Conservation (phyloP, 2,797 vertebrate species). For the Lateolabrax maculatus region DNA sequence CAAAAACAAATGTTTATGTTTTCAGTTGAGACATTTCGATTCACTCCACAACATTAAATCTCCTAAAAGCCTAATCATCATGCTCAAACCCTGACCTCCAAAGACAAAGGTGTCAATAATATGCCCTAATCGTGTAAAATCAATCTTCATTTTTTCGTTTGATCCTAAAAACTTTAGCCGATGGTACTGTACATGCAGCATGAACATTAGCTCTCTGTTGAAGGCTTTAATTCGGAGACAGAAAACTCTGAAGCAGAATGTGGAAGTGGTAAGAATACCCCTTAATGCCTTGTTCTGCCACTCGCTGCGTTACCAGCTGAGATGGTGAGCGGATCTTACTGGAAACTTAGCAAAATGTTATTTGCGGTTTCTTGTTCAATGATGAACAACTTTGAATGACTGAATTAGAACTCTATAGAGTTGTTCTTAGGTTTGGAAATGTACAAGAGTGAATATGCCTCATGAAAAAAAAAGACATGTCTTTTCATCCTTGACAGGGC, state of each 20-base stretch:
- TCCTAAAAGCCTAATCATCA: not conserved
- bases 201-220: conserved; percentile 33
- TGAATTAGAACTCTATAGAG: not conserved
- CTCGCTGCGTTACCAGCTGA: conserved; percentile 16
- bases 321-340: not conserved
- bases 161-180: not conserved
- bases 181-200: not conserved
- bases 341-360: conserved; percentile 29
- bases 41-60: not conserved
- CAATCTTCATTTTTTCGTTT: not conserved
- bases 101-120: not conserved
- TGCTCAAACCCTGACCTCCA: not conserved
- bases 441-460: not conserved
- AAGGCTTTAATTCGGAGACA: conserved; percentile 47
- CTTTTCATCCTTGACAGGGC: not conserved
- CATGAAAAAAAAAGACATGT: too few species aligned
- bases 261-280: conserved; percentile 42
- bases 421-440: conserved; percentile 18
- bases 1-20: conserved; percentile 17
- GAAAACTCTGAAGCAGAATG: conserved; percentile 37
- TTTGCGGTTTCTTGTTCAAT: conserved; percentile 5
- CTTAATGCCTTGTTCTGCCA: conserved; percentile 32
- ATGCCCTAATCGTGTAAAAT: conserved; percentile 2
- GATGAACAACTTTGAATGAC: conserved; percentile 34
- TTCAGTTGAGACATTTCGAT: not conserved